Evolutionary conservation across 1,140 invertebrate species (phyloP), one percentile per base, ranked within the genome.

Genomic region (Drosophila simulans): DNA sequence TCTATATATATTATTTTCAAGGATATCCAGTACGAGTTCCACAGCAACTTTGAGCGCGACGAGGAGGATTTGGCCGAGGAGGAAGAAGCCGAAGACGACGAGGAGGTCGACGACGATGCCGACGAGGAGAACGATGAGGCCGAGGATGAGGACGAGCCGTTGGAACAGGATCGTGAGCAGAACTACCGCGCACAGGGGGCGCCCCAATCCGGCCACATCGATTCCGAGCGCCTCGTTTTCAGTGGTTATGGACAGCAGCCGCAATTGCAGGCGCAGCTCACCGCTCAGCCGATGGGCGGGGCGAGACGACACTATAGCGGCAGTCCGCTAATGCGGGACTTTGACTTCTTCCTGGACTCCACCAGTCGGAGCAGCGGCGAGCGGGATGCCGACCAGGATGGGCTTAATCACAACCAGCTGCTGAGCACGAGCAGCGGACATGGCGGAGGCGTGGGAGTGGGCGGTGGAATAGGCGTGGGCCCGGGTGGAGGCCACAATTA

Each of bases 401-500:
- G 89, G 15, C 78, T 92, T 48, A 92, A 92, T 77, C 91, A 91
- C 54, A 91, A 91, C 60, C 90, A 90, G 55, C 31, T 82, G 56
- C 51, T 90, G 43, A 82, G 88, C 51, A 66, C 72, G 4, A 71
- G 70, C 46, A 86, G 77, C 37, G 80, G 86, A 37, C 79, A 74
- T 25, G 69, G 82, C 11, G 69, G 65, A 1, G 74, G 76, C 15
- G 34, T 60, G 68, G 64, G 56, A 13, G 73, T 84, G 68, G 4
- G 79, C 63, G 64, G 66, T 37, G 64, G 56, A n/a, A 64, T 84
- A 13, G 78, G 82, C 25, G 74, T 77, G 2, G 83, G 43, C 13
- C 46, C 86, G 3, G 65, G 62, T 0, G 80, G 76, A 3, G 75
- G 76, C 0, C 84, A 89, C 59, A 91, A 90, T 92, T 98, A 98